phyloP scores from a whole-genome alignment of 2,797 vertebrate species.

The Jordanella pulchra region DNA sequence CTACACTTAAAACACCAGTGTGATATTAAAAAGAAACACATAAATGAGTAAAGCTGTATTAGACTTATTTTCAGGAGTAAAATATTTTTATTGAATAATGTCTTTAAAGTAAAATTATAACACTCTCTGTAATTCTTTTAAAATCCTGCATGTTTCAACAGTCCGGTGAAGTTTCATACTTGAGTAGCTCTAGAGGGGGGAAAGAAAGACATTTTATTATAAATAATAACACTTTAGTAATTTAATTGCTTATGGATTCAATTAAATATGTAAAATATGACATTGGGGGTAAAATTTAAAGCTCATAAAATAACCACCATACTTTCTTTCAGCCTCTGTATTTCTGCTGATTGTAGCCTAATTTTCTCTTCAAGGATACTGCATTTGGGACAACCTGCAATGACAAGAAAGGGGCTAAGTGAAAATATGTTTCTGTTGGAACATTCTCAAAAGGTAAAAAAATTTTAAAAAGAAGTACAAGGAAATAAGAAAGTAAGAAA shows the following conservation, averaged over 20 bases:
- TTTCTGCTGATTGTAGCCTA: constrained; percentile 42
- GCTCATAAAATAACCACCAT: neutral
- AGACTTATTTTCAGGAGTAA: neutral
- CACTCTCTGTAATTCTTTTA: neutral
- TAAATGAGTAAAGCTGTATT: too few relatives aligned
- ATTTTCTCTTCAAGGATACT: constrained; percentile 42
- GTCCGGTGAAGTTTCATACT: constrained; percentile 35
- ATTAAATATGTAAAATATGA: neutral
- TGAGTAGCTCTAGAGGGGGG: constrained; percentile 45
- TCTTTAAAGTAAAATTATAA: neutral
- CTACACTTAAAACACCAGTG: too few relatives aligned
- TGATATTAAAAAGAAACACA: too few relatives aligned
- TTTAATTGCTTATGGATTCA: neutral
- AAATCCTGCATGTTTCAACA: neutral
- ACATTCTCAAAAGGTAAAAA: neutral
- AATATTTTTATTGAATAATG: neutral
- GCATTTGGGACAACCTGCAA: constrained; percentile 66
- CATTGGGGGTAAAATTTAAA: neutral
- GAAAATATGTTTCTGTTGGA: neutral
- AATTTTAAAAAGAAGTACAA: too few relatives aligned
- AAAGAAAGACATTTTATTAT: constrained; percentile 5
- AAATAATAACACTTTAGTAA: neutral
- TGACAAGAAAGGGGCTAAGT: neutral
- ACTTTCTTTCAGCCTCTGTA: constrained; percentile 62
- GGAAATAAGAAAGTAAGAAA: too few relatives aligned